These are phyloP conservation scores for Otis tarda DNA, from an alignment of 2,113 vertebrate species.

Conservation along the genomic window DNA sequence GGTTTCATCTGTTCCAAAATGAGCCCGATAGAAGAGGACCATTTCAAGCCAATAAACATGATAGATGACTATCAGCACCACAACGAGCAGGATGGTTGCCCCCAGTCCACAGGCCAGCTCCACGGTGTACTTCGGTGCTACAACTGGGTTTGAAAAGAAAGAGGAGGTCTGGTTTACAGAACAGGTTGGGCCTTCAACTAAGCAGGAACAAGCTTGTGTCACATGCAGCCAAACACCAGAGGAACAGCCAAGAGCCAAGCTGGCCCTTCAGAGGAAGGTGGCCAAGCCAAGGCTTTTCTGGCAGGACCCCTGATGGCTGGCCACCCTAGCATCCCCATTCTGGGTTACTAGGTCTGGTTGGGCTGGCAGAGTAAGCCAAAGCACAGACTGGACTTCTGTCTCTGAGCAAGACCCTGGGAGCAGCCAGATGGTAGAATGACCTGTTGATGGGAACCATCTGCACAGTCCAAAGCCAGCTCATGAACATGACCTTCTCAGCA, in stretches of 20 bases:
- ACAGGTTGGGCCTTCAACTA: background rate
- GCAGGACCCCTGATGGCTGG: background rate
- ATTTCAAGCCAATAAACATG: conserved; percentile 94
- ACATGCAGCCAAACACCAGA: background rate
- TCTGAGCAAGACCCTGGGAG: background rate
- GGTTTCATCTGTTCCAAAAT: conserved; percentile 92
- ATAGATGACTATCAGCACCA: conserved; percentile 87
- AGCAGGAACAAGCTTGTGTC: background rate
- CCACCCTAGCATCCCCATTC: background rate
- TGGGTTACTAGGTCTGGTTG: background rate
- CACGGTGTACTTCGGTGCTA: conserved; percentile 78
- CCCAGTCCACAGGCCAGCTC: conserved; percentile 90
- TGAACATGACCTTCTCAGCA: background rate
- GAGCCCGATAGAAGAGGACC: conserved; percentile 92
- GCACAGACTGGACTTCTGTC: background rate
- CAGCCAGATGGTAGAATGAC: background rate
- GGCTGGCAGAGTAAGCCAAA: background rate
- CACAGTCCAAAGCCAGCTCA: background rate
- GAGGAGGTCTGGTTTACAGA: background rate
- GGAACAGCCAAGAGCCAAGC: background rate
- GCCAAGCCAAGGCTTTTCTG: background rate
- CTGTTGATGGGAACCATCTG: background rate
- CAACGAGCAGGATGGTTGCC: conserved; percentile 81
- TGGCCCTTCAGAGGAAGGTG: background rate
- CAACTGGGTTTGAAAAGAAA: conserved; percentile 25